Conservation (phyloP, 2,888 invertebrate genomes). For the Apoderus coryli region DNA sequence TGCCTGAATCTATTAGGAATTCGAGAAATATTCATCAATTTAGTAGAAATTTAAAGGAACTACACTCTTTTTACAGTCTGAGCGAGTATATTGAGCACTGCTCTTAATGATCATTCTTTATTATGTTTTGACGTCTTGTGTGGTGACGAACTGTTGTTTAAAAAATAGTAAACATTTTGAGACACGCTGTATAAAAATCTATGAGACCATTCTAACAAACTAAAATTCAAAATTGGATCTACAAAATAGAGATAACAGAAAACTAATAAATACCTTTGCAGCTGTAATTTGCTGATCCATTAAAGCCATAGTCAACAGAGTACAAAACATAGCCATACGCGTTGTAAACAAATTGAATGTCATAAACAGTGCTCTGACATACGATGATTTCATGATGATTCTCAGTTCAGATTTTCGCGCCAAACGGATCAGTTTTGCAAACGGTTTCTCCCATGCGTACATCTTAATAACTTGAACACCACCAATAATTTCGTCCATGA, state of each 20-base stretch:
- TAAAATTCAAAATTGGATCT: too few species aligned
- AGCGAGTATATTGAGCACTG: too few species aligned
- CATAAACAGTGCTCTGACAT: constrained; percentile 50
- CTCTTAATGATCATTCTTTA: too few species aligned
- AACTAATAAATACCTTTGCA: constrained; percentile 38
- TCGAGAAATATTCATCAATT: too few species aligned
- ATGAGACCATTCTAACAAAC: too few species aligned
- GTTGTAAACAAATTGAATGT: constrained; percentile 71
- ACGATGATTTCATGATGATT: constrained; percentile 45
- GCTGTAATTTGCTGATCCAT: constrained; percentile 53
- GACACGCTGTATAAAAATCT: too few species aligned
- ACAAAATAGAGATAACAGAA: constrained; percentile 1
- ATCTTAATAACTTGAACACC: constrained; percentile 80
- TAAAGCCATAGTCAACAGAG: constrained; percentile 54
- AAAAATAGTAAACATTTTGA: too few species aligned
- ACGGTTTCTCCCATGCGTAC: constrained; percentile 63
- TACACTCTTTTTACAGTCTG: too few species aligned
- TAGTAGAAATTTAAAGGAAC: too few species aligned
- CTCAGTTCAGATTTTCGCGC: constrained; percentile 41
- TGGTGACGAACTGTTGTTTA: too few species aligned
- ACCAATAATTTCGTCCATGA: constrained; percentile 89
- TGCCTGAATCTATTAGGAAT: too few species aligned
- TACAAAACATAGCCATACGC: constrained; percentile 61
- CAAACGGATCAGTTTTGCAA: constrained; percentile 43
- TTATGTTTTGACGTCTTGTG: too few species aligned